These are phyloP conservation scores for Pagetopsis macropterus DNA, from an alignment of 2,797 vertebrate genomes.

Conservation along the genomic window DNA sequence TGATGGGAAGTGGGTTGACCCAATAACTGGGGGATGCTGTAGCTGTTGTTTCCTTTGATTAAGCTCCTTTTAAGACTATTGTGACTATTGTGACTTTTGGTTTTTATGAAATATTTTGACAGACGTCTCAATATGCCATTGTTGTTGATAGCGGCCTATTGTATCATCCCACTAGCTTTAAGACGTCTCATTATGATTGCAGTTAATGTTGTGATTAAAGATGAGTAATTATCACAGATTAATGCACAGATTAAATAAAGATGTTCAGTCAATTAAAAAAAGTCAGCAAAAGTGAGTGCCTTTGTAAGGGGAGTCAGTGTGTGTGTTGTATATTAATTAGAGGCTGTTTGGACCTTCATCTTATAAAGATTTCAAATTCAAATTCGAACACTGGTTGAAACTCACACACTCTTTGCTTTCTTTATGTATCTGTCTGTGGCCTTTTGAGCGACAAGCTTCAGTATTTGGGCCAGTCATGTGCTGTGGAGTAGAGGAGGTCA, in stretches of 20 bases:
- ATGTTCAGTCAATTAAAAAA: slow-evolving; percentile 36
- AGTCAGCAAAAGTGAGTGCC: slow-evolving; percentile 17
- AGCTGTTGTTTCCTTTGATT: slow-evolving; percentile 55
- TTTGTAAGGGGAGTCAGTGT: slow-evolving; percentile 28
- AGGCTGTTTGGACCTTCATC: slow-evolving; percentile 7
- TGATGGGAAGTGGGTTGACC: slow-evolving; percentile 78
- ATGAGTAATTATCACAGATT: slow-evolving; percentile 37
- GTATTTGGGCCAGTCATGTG: slow-evolving; percentile 62
- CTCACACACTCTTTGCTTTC: slow-evolving; percentile 9
- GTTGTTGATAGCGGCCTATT: slow-evolving; percentile 31
- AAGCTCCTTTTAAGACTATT: slow-evolving; percentile 62
- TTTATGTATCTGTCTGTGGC: slow-evolving; percentile 27
- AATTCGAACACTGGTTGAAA: not conserved
- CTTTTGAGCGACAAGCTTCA: slow-evolving; percentile 44
- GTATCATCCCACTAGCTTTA: slow-evolving; percentile 22
- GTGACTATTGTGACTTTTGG: slow-evolving; percentile 58
- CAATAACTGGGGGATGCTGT: slow-evolving; percentile 43
- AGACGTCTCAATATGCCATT: slow-evolving; percentile 55
- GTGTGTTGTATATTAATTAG: not conserved
- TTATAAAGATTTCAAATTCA: slow-evolving; percentile 9
- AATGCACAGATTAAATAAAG: slow-evolving; percentile 43
- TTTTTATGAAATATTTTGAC: slow-evolving; percentile 70
- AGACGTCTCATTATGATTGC: slow-evolving; percentile 38
- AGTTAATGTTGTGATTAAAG: slow-evolving; percentile 29
- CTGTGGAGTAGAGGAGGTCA: slow-evolving; percentile 61